Base-by-base conservation (phyloP, 2,888 invertebrate genomes). In the Caradrina clavipalpis region DNA sequence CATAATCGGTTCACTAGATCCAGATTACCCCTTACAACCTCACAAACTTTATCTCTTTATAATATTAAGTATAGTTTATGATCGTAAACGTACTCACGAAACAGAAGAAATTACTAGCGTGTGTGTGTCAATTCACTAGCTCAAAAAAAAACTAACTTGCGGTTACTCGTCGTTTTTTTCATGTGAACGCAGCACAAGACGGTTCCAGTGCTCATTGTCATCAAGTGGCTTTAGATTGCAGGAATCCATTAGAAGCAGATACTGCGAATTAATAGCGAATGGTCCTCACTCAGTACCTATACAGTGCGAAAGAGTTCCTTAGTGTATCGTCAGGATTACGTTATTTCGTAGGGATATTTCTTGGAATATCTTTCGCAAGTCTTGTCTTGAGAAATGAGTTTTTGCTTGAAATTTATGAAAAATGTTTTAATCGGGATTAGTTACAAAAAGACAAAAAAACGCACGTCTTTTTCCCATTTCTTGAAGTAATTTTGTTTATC, bases 211-310 rank as follows among this genome's bases (percentile, higher is more conserved):
- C 82, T 86, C 80, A 85, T 83, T 82, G 84, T 84, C 86, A 74
- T 85, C 82, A 81, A 90, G 90, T 88, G 89, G 89, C 89, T 78
- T 84, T 90, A 86, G 87, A 87, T 85, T 85, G 90, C 90, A 91
- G 88, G 86, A 88, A 87, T 86, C 90, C 90, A 89, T 91, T 91
- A 90, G 83, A 71, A 84, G 77, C 90, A 91, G 90, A 90, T 86
- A 88, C 86, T 82, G 83, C 66, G 87, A 87, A 89, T 88, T 89
- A 89, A 89, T 88, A 76, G 85, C 76, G 81, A 82, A 84, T 76
- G 69, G 76, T 51, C 70, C 69, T 76, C 71, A 73, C 67, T 66
- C 50, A 26, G 21, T 71, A 45, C 17, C 45, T 45, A 72, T 10
- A 42, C 49, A 19, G 22, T 71, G 61, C 75, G 62, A 66, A 70